These are phyloP conservation scores for Psilopogon haemacephalus DNA, from an alignment of 2,113 vertebrate genomes.

Conservation along the genomic window DNA sequence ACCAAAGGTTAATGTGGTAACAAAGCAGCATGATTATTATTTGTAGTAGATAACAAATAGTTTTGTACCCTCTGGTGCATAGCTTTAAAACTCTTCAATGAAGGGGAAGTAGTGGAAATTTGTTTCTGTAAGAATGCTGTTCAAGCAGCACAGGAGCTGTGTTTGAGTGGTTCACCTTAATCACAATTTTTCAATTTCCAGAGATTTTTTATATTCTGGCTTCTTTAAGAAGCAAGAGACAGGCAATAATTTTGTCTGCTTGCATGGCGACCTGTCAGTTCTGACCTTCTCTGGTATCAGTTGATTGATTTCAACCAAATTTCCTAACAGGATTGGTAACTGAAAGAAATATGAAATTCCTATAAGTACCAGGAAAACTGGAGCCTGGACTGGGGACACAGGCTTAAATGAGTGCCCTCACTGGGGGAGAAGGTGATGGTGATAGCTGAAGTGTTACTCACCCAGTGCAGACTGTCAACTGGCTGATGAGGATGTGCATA, in stretches of 20 bases:
- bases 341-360: not conserved
- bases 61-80: not conserved
- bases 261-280: not conserved
- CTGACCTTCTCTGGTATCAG: not conserved
- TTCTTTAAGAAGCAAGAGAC: not conserved
- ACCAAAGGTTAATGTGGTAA: constrained; percentile 49
- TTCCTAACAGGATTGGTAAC: not conserved
- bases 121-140: not conserved
- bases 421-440: not conserved
- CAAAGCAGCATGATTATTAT: constrained; percentile 24
- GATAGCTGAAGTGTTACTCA: not conserved
- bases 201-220: not conserved
- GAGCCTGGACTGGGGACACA: not conserved
- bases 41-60: constrained; percentile 43
- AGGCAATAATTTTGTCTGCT: not conserved
- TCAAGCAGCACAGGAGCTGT: not conserved
- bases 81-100: not conserved
- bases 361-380: not conserved
- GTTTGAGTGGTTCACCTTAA: not conserved
- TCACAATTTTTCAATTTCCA: not conserved
- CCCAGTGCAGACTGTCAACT: not conserved
- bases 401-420: not conserved
- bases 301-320: not conserved
- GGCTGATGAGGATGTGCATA: not conserved
- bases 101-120: not conserved